Base-by-base conservation (phyloP, 2,888 invertebrate genomes). In the Ectemnius continuus region DNA sequence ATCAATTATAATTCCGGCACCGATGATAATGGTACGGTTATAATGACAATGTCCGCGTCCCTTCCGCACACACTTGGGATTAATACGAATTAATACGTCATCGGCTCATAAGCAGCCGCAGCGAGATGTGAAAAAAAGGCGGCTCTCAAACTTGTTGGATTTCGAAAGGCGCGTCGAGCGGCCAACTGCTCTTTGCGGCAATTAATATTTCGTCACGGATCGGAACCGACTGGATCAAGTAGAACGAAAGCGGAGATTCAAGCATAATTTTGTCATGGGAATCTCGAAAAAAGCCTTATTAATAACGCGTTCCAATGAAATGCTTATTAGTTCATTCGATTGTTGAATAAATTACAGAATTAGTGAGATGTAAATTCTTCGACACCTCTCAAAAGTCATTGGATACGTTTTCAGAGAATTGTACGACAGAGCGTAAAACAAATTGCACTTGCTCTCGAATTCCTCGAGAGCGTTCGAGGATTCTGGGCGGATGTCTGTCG, bases 151-250 rank as follows among this genome's bases (percentile, higher is more conserved):
- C 75, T 68, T 62, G n/a, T 13, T 52, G 23, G 48, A 64, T 82
- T 82, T 82, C 75, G 77, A 70, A 82, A 82, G 83, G 62, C 5
- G 52, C n/a, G 6, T 58, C 69, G 61, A 67, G 78, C 78, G 14
- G 52, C 16, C 36, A 74, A 77, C 83, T 78, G 76, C 80, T 88
- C 85, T 87, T 88, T 85, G 80, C 84, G 82, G 86, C 87, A 87
- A 88, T 88, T 87, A 88, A 88, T 88, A 88, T 87, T 88, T 88
- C 86, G 86, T 87, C 83, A 87, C 78, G 85, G 84, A 84, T 85
- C 84, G 74, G 80, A 81, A 75, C 80, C 82, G 71, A 76, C 65
- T 78, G 75, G 64, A 73, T 74, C 79, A 69, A 73, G 67, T 80
- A 73, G 70, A 71, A 70, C 75, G 70, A 67, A 23, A 23, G 23